Evolutionary conservation across 1,140 invertebrate species (phyloP).

Genomic region (Daktulosphaira vitifoliae): DNA sequence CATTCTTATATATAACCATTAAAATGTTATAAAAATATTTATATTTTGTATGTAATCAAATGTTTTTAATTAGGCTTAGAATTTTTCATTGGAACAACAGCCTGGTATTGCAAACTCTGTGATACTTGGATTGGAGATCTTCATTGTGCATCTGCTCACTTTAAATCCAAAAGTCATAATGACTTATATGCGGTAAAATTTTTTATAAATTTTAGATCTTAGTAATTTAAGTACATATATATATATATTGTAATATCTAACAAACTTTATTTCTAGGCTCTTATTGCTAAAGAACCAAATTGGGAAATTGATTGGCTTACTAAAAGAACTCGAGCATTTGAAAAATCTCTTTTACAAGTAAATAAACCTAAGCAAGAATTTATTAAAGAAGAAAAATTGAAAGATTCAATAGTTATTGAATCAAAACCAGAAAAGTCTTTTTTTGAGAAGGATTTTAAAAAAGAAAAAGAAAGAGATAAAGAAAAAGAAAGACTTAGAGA

Average conservation of each 20-base stretch:
- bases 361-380: background rate
- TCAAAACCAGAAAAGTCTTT: conserved; percentile 13
- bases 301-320: conserved; percentile 77
- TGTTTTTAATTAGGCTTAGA: conserved; percentile 57
- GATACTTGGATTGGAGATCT: conserved; percentile 77
- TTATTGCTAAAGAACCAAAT: conserved; percentile 68
- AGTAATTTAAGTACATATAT: too few relatives aligned
- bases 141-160: conserved; percentile 72
- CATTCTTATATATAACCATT: background rate
- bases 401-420: background rate
- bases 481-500: conserved; percentile 38
- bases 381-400: conserved; percentile 13
- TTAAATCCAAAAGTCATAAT: conserved; percentile 66
- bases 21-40: too few relatives aligned
- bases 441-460: conserved; percentile 42
- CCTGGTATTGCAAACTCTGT: conserved; percentile 84
- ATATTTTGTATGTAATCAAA: background rate
- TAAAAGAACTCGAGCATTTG: conserved; percentile 61
- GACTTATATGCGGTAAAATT: conserved; percentile 66
- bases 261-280: conserved; percentile 49
- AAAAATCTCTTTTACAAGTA: conserved; percentile 28
- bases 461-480: conserved; percentile 48
- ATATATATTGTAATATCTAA: background rate
- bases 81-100: conserved; percentile 71
- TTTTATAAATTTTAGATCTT: conserved; percentile 10